A percentile compares a stretch with the other conserved stretches of the same genome.
These are phyloP conservation scores for Hemichromis elongatus DNA, from an alignment of 2,113 vertebrate species.

Conservation along the genomic window DNA sequence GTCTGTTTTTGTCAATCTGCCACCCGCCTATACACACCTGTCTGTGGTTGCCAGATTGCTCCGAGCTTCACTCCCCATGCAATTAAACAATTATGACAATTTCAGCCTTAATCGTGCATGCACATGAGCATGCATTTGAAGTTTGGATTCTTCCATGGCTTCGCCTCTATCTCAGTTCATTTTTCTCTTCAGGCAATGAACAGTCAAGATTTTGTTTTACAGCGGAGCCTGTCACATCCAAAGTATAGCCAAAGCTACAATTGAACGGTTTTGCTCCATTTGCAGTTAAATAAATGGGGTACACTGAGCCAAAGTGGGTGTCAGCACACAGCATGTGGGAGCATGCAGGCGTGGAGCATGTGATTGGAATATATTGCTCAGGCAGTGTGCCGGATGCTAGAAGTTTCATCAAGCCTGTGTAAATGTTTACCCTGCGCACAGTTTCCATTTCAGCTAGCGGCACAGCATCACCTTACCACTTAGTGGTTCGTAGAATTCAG, in stretches of 20 bases:
- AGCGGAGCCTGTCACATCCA: neutral
- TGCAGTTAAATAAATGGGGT: slow-evolving; percentile 43
- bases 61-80: slow-evolving; percentile 17
- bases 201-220: slow-evolving; percentile 19
- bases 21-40: slow-evolving; percentile 28
- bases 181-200: neutral
- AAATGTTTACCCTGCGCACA: slow-evolving; percentile 67
- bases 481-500: slow-evolving; percentile 32
- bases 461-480: slow-evolving; percentile 59
- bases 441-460: slow-evolving; percentile 59
- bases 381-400: slow-evolving; percentile 27
- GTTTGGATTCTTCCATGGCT: neutral
- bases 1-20: slow-evolving; percentile 18
- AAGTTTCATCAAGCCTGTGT: slow-evolving; percentile 62
- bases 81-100: slow-evolving; percentile 68
- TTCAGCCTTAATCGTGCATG: slow-evolving; percentile 30
- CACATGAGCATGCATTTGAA: neutral
- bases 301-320: slow-evolving; percentile 26
- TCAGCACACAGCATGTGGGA: slow-evolving; percentile 21
- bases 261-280: slow-evolving; percentile 41
- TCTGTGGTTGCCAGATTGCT: slow-evolving; percentile 32
- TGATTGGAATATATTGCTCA: slow-evolving; percentile 62
- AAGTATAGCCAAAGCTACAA: slow-evolving; percentile 16
- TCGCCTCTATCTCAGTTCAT: neutral
- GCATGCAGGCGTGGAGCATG: slow-evolving; percentile 15